A percentile compares a stretch with the other conserved stretches of the same genome.
phyloP scores from a whole-genome alignment of 2,797 vertebrate genomes.

The Crotalus adamanteus region DNA sequence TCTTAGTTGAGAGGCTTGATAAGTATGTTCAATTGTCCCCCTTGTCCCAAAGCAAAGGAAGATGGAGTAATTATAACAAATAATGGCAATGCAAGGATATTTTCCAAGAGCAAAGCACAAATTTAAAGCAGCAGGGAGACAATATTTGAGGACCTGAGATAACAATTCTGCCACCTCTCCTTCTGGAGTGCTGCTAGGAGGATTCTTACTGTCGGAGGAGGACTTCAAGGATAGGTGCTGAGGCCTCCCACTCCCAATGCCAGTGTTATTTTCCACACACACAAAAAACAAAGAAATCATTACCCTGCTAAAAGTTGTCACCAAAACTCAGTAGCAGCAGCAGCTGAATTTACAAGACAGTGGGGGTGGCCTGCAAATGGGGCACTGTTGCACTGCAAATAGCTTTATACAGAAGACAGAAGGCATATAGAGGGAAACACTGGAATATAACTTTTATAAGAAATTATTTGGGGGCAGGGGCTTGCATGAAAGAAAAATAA shows the following conservation, averaged over 20 bases:
- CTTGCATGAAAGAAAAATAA: not conserved
- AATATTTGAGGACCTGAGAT: not conserved
- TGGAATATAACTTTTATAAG: not conserved
- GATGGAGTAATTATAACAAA: slow-evolving; percentile 13
- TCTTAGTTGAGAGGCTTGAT: slow-evolving; percentile 3
- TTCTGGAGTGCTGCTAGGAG: not conserved
- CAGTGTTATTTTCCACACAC: not conserved
- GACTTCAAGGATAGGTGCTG: not conserved
- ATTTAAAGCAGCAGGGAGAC: not conserved
- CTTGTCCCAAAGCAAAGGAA: slow-evolving; percentile 18
- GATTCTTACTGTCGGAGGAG: not conserved
- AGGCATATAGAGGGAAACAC: not conserved
- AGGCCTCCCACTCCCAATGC: not conserved
- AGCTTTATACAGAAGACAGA: not conserved
- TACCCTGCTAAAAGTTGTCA: not conserved
- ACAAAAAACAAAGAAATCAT: not conserved
- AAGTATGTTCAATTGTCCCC: slow-evolving; percentile 20
- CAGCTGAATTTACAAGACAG: not conserved
- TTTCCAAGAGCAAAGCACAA: not conserved
- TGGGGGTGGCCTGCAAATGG: not conserved
- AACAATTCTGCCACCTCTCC: not conserved
- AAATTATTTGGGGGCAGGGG: not conserved
- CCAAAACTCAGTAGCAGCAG: not conserved
- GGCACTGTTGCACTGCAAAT: not conserved
- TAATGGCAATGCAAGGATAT: not conserved